Evolutionary conservation across 2,113 vertebrate genomes (phyloP).

Genomic region (Porphyrio hochstetteri): DNA sequence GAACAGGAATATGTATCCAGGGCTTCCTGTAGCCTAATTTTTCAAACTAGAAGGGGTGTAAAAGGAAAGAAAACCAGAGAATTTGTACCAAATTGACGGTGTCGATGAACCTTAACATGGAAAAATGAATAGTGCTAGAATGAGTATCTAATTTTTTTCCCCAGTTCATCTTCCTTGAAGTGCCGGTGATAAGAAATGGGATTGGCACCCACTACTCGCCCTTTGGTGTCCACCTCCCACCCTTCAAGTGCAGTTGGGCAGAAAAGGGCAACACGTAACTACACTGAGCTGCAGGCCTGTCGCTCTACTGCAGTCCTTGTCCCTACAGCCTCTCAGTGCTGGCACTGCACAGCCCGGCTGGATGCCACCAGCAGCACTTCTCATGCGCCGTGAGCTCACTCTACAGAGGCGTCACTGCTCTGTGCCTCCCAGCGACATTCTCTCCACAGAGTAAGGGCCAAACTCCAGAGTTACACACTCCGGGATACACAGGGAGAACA

Average conservation of each 20-base stretch:
- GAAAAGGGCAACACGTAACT: neutral
- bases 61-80: neutral
- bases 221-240: neutral
- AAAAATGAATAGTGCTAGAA: neutral
- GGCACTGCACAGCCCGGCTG: neutral
- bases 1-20: constrained; percentile 83
- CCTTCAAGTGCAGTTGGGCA: neutral
- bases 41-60: constrained; percentile 81
- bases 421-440: neutral
- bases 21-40: constrained; percentile 87
- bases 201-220: neutral
- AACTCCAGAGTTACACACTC: neutral
- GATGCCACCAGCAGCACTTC: neutral
- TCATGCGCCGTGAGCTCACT: neutral
- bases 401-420: neutral
- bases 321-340: neutral
- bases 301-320: neutral
- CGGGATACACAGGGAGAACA: neutral
- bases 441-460: neutral
- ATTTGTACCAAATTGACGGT: neutral
- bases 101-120: neutral
- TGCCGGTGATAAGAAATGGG: neutral
- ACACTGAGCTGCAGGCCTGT: neutral
- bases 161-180: neutral
- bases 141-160: neutral